These are phyloP conservation scores for Picathartes gymnocephalus DNA, from an alignment of 2,113 vertebrate genomes.

Conservation along the genomic window DNA sequence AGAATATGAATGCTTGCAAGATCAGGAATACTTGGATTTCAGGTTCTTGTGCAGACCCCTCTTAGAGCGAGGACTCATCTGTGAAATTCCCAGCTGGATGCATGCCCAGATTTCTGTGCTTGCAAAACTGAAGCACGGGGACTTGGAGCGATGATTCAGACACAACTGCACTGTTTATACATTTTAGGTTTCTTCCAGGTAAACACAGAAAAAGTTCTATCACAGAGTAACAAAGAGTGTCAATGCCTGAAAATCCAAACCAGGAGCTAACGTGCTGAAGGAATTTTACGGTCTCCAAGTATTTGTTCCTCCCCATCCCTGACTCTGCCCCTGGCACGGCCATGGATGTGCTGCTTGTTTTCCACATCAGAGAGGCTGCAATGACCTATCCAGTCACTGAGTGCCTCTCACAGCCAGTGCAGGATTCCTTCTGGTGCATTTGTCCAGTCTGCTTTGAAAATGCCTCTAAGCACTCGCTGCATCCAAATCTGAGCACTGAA, in stretches of 20 bases:
- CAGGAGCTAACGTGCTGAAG: background rate
- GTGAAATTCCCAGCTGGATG: constrained; percentile 11
- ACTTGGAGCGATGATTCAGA: background rate
- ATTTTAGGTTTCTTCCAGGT: background rate
- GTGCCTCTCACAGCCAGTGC: background rate
- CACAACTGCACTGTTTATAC: background rate
- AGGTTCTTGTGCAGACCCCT: background rate
- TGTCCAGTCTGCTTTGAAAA: background rate
- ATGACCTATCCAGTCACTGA: background rate
- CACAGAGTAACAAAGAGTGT: background rate
- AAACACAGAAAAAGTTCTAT: background rate
- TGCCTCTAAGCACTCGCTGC: background rate
- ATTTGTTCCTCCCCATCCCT: background rate
- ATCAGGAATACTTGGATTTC: background rate
- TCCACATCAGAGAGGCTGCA: background rate
- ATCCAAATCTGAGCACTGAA: background rate
- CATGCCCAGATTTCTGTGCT: background rate
- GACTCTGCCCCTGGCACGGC: background rate
- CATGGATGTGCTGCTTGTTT: background rate
- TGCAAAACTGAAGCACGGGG: background rate
- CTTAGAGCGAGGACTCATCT: background rate
- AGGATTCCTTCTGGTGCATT: background rate
- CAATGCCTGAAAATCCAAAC: background rate
- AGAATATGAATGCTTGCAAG: background rate
- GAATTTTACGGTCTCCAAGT: background rate